These are phyloP conservation scores for Heterodera schachtii DNA, from an alignment of 1,140 invertebrate species.

Conservation along the genomic window DNA sequence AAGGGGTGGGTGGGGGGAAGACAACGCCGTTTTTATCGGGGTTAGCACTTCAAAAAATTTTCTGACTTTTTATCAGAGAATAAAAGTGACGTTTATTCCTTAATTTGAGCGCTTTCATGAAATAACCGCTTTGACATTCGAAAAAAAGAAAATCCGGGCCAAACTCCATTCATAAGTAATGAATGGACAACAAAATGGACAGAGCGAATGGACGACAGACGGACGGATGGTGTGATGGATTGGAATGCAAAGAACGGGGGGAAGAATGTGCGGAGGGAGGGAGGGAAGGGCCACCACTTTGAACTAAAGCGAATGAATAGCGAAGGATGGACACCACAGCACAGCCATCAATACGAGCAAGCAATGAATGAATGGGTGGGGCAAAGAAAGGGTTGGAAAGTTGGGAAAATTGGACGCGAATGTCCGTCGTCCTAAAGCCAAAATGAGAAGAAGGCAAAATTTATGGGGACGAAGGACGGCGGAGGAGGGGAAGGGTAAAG, in stretches of 20 bases:
- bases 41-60: background rate
- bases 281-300: background rate
- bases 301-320: background rate
- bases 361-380: too few relatives aligned
- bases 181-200: background rate
- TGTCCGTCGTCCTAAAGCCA: background rate
- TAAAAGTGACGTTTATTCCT: too few relatives aligned
- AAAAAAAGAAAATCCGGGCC: too few relatives aligned
- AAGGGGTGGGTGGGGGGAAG: background rate
- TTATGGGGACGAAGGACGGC: background rate
- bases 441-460: background rate
- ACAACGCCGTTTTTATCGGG: background rate
- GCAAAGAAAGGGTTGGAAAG: background rate
- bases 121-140: too few relatives aligned
- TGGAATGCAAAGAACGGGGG: background rate
- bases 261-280: background rate
- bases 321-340: too few relatives aligned
- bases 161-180: background rate
- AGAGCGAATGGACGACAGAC: too few relatives aligned
- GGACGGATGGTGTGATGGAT: background rate
- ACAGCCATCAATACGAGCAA: too few relatives aligned
- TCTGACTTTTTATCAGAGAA: too few relatives aligned
- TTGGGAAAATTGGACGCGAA: conserved; percentile 1
- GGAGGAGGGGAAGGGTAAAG: background rate
- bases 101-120: too few relatives aligned